Evolutionary conservation across 2,113 vertebrate species (phyloP), one percentile per base, ranked within the genome.

Genomic region (Myotis davidii): DNA sequence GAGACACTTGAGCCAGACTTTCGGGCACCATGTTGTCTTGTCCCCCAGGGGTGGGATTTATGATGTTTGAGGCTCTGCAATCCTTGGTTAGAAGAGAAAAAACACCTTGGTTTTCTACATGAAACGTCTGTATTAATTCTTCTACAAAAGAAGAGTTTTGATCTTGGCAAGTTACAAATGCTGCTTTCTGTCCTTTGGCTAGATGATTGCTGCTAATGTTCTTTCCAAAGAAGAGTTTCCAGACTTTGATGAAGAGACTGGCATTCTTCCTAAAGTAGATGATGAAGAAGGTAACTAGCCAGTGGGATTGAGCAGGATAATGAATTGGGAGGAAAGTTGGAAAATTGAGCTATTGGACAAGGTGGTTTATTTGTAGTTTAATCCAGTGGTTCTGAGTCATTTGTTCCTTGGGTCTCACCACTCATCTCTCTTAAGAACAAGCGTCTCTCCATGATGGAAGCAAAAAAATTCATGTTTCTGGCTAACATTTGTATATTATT

Each of bases 191-290:
- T 4, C 3, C 89, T 97, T 76, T 85, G 86, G 73, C 86, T 97
- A 99, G 99, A 99, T 99, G 99, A 99, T 99, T 65, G 99, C 99
- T 91, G 99, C 99, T 90, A 99, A 99, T 25, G 99, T 99, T 13
- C 98, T 99, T 91, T 99, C 99, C 88, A 99, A 99, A 97, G 99
- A 99, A 92, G 99, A 99, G 94, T 99, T 99, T 96, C 99, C 99
- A 50, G 99, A 99, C 97, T 99, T 99, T 29, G 99, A 99, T 85
- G 99, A 99, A 90, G 99, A 99, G 98, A 99, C 99, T 0, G 99
- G 99, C 8, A 99, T 99, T 96, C 99, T 99, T 79, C 99, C 99
- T 72, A 99, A 99, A 98, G 99, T 99, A 5, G 99, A 99, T 77
- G 99, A 99, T 94, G 99, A 99, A 96, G 99, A 99, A 98, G 99